phyloP scores from a whole-genome alignment of 2,797 vertebrate genomes.

The Heteromormyrus szaboi region DNA sequence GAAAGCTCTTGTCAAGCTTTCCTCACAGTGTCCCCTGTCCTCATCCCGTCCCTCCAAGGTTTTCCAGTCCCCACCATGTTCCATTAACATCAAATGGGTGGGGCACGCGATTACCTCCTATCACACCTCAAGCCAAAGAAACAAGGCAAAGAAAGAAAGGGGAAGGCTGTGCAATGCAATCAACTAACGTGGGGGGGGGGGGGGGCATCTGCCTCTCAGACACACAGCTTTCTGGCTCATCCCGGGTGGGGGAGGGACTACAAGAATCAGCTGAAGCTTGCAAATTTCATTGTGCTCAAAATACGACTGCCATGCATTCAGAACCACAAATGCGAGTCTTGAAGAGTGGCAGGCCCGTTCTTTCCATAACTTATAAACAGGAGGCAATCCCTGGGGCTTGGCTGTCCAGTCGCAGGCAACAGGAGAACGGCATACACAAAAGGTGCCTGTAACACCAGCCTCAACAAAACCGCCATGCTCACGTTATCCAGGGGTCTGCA shows the following conservation, averaged over 20 bases:
- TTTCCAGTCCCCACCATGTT: background rate
- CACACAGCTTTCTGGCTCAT: background rate
- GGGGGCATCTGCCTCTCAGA: background rate
- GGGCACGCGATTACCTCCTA: background rate
- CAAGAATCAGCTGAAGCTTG: background rate
- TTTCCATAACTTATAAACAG: background rate
- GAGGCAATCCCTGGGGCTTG: background rate
- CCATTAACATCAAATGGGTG: slow-evolving; percentile 11
- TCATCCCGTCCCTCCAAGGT: background rate
- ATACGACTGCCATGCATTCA: background rate
- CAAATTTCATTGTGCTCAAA: background rate
- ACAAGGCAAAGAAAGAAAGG: background rate
- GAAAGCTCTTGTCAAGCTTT: background rate
- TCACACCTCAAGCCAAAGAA: background rate
- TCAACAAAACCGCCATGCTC: background rate
- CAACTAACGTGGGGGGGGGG: background rate
- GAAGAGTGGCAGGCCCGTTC: background rate
- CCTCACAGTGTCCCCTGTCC: background rate
- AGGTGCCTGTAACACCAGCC: background rate
- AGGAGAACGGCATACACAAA: slow-evolving; percentile 16
- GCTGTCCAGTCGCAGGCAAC: slow-evolving; percentile 12
- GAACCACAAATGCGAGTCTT: background rate
- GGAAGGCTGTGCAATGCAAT: background rate
- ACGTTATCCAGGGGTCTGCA: background rate
- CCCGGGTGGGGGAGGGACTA: background rate